Evolutionary conservation across 2,113 vertebrate genomes (phyloP), one percentile per base, ranked within the genome.

Genomic region (Osmerus mordax): DNA sequence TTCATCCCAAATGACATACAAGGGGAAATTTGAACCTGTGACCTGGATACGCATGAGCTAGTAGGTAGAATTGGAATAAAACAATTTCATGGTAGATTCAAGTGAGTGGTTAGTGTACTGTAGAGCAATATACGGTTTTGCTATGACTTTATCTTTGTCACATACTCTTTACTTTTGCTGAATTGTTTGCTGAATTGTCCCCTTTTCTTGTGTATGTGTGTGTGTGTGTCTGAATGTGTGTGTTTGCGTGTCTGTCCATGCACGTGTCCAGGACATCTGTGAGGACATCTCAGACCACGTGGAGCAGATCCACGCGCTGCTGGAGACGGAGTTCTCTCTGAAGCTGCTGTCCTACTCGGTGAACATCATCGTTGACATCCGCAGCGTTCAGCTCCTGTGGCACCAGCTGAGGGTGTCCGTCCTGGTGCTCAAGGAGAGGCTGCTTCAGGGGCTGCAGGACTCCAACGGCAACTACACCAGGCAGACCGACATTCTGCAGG

Each of bases 241-340:
- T 67, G 70, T 52, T 51, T 66, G 25, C 62, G 29, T 65, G 36
- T 41, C 52, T 69, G 32, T 74, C 18, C 71, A 21, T 82, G 75
- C 84, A 74, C 85, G 36, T 3, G 75, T 84, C 14, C 67, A 99
- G 97, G 97, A 99, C 85, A 95, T 99, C 87, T 99, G 96, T 84
- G 97, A 99, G 91, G 97, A 99, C 88, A 99, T 99, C 90, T 98
- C 97, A 0, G 97, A 98, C 89, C 97, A 99, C 3, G 97, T 99
- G 83, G 97, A 99, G 89, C 96, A 98, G 91, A 97, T 99, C 80
- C 97, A 99, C n/a, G 97, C 97, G 70, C 89, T 99, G 1, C 84
- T 99, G 78, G 97, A 99, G 93, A 98, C 97, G 0, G 97, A 99
- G 87, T 97, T 99, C 91, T 98, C 97, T 84, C 90, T 99, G 81